Evolutionary conservation across 2,113 vertebrate species (phyloP), one percentile per base, ranked within the genome.

Genomic region (Strigops habroptila): DNA sequence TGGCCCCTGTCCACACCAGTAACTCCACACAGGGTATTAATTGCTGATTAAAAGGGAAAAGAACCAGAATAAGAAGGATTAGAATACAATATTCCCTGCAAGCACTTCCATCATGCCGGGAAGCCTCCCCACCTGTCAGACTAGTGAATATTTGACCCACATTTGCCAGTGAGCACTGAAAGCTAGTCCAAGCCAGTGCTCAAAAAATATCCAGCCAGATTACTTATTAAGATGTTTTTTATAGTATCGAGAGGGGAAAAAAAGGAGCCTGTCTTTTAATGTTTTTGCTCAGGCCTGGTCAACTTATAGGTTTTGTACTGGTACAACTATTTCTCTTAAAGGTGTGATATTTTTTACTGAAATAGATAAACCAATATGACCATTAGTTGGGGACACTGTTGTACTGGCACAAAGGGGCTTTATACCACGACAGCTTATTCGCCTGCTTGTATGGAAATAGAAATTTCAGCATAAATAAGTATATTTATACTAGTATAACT

Each of bases 271-370:
- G 44, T 71, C 33, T 87, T 84, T 75, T 71, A 35, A 63, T 39
- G 51, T 21, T 87, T 89, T 74, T 59, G 21, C 41, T 74, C 19
- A 3, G 24, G 63, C 53, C 22, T 77, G 18, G 25, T 62, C 1
- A 2, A 43, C 28, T 37, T 27, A 9, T 3, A 60, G 60, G 21
- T 83, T 91, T 88, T 86, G 27, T 84, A 27, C 33, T 63, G 44
- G 18, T 91, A 27, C 3, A 17, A 22, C 55, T 71, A 18, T 91
- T 95, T 93, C 68, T 41, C 14, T 48, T 52, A 4, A 0, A 93
- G 64, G 55, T 93, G 82, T 75, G 73, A 73, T 80, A 19, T 81
- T 94, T 92, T 90, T 77, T 59, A 82, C 75, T 64, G 88, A 83
- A 88, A 68, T 39, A 93, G 80, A 86, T 86, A 67, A 88, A 86